phyloP scores from a whole-genome alignment of 2,888 invertebrate species.

The Pandemis cinnamomeana region DNA sequence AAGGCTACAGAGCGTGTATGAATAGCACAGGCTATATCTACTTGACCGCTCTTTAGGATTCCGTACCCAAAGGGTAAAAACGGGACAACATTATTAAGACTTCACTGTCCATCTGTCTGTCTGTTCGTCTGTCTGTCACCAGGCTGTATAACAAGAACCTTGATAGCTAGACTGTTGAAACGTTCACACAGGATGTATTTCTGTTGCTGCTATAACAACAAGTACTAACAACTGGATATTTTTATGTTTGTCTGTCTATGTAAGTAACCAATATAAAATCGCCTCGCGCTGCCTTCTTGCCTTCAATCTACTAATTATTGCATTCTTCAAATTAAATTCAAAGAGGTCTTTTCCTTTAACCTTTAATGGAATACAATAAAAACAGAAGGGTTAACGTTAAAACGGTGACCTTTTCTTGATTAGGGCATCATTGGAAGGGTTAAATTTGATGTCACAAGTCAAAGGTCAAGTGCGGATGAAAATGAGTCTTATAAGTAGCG shows the following conservation, averaged over 20 bases:
- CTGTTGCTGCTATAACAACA: too few species aligned
- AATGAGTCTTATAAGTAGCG: background rate
- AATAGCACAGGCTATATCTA: too few species aligned
- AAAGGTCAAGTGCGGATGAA: conserved; percentile 24
- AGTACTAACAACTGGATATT: too few species aligned
- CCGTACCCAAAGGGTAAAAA: too few species aligned
- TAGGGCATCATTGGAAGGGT: conserved; percentile 31
- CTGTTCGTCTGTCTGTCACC: too few species aligned
- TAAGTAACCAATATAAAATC: too few species aligned
- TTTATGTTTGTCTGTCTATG: too few species aligned
- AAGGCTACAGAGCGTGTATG: too few species aligned
- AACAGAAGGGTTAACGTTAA: conserved; percentile 35
- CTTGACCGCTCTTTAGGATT: too few species aligned
- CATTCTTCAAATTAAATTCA: background rate
- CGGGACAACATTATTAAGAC: background rate
- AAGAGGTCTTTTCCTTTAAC: background rate
- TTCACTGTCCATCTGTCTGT: background rate
- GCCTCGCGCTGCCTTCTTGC: background rate
- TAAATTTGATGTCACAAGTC: conserved; percentile 15
- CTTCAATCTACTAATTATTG: background rate
- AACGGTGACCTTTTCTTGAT: conserved; percentile 36
- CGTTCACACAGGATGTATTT: too few species aligned
- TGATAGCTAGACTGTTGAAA: too few species aligned
- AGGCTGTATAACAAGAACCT: too few species aligned
- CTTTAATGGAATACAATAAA: conserved; percentile 33